Evolutionary conservation across 2,113 vertebrate genomes (phyloP).

Genomic region (Gymnogyps californianus): DNA sequence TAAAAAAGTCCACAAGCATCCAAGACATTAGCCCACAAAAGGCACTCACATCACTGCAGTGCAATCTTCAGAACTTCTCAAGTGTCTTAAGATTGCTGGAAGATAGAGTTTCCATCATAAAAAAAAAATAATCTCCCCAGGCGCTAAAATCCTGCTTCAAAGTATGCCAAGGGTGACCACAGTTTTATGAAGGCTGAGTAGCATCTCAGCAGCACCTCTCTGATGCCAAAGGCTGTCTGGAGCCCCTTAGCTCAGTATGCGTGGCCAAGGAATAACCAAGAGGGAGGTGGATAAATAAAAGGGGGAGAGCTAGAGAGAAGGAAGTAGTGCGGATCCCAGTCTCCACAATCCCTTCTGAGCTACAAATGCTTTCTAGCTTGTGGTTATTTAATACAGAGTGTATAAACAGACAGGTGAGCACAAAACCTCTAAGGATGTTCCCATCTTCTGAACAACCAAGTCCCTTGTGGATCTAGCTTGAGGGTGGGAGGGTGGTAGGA

Average conservation of each 20-base stretch:
- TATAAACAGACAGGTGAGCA: neutral
- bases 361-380: neutral
- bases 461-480: neutral
- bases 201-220: neutral
- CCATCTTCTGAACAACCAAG: neutral
- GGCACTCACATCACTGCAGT: neutral
- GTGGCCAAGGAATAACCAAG: neutral
- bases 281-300: neutral
- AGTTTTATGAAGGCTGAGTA: neutral
- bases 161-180: neutral
- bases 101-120: neutral
- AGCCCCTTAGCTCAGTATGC: neutral
- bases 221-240: neutral
- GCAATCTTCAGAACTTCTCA: neutral
- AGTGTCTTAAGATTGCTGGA: neutral
- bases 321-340: neutral
- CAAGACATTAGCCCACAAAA: neutral
- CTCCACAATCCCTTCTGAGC: neutral
- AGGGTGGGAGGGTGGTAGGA: neutral
- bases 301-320: neutral
- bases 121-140: neutral
- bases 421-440: neutral
- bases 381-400: neutral
- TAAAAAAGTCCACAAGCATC: neutral
- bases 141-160: neutral